These are phyloP conservation scores for Antechinus stuartii DNA, from an alignment of 2,113 vertebrate genomes.

Conservation along the genomic window DNA sequence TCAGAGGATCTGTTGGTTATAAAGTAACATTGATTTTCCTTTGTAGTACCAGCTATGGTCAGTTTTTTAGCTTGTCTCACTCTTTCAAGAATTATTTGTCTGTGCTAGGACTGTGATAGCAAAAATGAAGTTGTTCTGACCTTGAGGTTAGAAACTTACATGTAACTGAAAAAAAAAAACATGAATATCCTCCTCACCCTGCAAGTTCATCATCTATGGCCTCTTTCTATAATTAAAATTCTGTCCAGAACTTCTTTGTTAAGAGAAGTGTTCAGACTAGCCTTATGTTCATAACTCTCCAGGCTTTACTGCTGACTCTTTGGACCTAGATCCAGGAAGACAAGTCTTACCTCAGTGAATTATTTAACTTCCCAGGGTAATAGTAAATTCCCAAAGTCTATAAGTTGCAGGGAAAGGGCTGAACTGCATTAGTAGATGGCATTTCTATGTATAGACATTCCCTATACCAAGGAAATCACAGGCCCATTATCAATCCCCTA, in stretches of 20 bases:
- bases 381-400: neutral
- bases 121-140: neutral
- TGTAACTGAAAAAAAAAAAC: neutral
- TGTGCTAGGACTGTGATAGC: neutral
- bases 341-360: neutral
- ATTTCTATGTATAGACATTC: neutral
- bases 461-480: neutral
- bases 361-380: neutral
- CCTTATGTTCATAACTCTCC: neutral
- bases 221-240: neutral
- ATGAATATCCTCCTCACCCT: neutral
- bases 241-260: neutral
- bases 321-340: neutral
- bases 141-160: neutral
- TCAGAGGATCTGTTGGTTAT: neutral
- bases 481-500: neutral
- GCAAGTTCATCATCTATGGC: neutral
- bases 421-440: neutral
- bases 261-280: neutral
- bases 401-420: neutral
- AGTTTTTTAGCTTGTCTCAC: neutral
- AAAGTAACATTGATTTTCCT: neutral
- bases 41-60: neutral
- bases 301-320: neutral
- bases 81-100: neutral